These are phyloP conservation scores for Channa argus DNA, from an alignment of 2,113 vertebrate species.

Conservation along the genomic window DNA sequence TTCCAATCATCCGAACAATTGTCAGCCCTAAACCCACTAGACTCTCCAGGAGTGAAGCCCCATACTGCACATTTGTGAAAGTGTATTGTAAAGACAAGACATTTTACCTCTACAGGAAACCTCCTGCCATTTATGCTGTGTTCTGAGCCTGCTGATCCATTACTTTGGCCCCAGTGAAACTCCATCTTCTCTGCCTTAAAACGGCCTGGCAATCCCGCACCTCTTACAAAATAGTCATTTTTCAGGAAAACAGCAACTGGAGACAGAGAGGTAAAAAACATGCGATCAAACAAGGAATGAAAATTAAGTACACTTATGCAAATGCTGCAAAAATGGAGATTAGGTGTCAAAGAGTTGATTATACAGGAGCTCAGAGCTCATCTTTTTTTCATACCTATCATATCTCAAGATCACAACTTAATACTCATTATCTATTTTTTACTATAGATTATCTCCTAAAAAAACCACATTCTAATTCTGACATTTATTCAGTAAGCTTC, in stretches of 20 bases:
- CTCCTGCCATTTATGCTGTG: conserved; percentile 94
- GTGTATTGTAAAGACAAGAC: conserved; percentile 36
- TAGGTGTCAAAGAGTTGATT: conserved; percentile 11
- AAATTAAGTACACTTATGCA: conserved; percentile 13
- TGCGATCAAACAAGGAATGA: conserved; percentile 15
- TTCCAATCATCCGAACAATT: not conserved
- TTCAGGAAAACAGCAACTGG: conserved; percentile 96
- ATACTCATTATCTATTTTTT: conserved; percentile 26
- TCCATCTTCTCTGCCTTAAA: conserved; percentile 99
- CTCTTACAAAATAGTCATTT: conserved; percentile 96
- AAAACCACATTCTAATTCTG: conserved; percentile 5
- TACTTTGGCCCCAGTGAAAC: conserved; percentile 98
- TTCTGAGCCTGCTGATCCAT: conserved; percentile 94
- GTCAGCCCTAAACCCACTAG: not conserved
- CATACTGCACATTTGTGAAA: conserved; percentile 49
- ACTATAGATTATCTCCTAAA: conserved; percentile 10
- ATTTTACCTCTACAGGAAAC: conserved; percentile 93
- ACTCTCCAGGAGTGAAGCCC: not conserved
- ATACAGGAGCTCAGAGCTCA: conserved; percentile 11
- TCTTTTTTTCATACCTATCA: not conserved
- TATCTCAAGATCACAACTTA: conserved; percentile 28
- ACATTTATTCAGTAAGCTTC: not conserved
- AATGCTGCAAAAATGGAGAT: conserved; percentile 15
- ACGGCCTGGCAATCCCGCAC: conserved; percentile 93
- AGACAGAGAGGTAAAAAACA: conserved; percentile 30